A percentile compares a stretch with the other conserved stretches of the same genome.
Conservation (phyloP, 92 coral and sea anemone genomes). For the Epizoanthus stellaris region DNA sequence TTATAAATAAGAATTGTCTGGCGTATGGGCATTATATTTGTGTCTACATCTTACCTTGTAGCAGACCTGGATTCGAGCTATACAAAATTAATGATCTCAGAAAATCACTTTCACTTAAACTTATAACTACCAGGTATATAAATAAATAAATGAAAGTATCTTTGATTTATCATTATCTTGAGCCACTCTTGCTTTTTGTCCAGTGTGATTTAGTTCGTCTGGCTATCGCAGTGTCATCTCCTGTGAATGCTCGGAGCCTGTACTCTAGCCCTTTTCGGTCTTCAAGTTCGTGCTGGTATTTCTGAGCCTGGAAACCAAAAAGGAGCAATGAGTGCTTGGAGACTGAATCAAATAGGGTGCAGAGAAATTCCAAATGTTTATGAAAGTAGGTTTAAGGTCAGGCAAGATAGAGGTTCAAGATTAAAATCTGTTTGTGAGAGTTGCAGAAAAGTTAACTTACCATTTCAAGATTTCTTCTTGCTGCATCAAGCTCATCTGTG, state of each 20-base stretch:
- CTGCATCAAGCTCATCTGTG: slow-evolving; percentile 87
- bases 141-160: no score
- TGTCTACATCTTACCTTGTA: no score
- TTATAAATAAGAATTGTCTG: no score
- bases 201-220: slow-evolving; percentile 46
- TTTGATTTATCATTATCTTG: no score
- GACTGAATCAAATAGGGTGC: neutral
- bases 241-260: slow-evolving; percentile 95
- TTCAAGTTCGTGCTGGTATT: slow-evolving; percentile 82
- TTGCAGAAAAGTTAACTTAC: slow-evolving; percentile 50
- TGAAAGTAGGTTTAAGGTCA: no score
- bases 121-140: no score
- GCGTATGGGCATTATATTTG: no score
- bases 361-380: no score
- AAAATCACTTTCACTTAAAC: no score
- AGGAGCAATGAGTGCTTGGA: neutral
- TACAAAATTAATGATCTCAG: no score
- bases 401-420: neutral
- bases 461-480: slow-evolving; percentile 86
- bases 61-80: no score
- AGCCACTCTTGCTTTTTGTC: slow-evolving; percentile 5
- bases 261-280: slow-evolving; percentile 88
- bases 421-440: neutral
- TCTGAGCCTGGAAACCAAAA: slow-evolving; percentile 76
- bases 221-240: slow-evolving; percentile 79